A percentile compares a stretch with the other conserved stretches of the same genome.
Conservation (phyloP, 2,888 invertebrate species). For the Hemicrepidius hirtus region DNA sequence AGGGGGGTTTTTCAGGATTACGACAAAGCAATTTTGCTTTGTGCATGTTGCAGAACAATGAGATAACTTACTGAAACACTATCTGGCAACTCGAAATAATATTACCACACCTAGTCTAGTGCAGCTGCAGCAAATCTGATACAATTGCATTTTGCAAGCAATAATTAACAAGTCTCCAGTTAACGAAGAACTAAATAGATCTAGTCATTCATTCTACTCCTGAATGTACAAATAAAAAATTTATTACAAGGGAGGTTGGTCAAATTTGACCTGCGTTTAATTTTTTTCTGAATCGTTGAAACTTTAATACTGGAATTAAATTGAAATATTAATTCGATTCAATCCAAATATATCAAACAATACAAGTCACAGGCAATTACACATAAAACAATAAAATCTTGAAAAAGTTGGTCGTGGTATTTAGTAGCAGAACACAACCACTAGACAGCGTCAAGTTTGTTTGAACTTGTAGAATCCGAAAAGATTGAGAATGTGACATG, state of each 20-base stretch:
- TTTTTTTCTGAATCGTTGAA: no score
- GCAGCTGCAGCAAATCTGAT: conserved; percentile 35
- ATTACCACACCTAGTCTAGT: conserved; percentile 25
- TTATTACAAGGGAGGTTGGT: no score
- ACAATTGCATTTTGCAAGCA: conserved; percentile 34
- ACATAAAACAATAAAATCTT: conserved; percentile 6
- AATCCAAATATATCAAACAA: no score
- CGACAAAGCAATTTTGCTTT: conserved; percentile 11
- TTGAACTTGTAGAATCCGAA: conserved; percentile 31
- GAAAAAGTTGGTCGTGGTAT: conserved; percentile 16
- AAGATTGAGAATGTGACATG: conserved; percentile 38
- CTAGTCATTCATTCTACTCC: no score
- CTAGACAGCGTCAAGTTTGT: conserved; percentile 32
- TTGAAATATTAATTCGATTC: no score
- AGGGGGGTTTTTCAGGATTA: conserved; percentile 1
- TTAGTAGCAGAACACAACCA: conserved; percentile 18
- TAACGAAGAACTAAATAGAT: neutral
- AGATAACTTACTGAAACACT: conserved; percentile 20
- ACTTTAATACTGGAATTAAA: no score
- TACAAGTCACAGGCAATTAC: no score
- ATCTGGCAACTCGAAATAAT: conserved; percentile 31
- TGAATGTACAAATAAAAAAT: no score
- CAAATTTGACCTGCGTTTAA: no score
- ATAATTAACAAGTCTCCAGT: conserved; percentile 31
- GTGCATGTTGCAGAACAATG: conserved; percentile 3